Conservation (phyloP, 1,140 invertebrate species). For the Coboldia fuscipes region DNA sequence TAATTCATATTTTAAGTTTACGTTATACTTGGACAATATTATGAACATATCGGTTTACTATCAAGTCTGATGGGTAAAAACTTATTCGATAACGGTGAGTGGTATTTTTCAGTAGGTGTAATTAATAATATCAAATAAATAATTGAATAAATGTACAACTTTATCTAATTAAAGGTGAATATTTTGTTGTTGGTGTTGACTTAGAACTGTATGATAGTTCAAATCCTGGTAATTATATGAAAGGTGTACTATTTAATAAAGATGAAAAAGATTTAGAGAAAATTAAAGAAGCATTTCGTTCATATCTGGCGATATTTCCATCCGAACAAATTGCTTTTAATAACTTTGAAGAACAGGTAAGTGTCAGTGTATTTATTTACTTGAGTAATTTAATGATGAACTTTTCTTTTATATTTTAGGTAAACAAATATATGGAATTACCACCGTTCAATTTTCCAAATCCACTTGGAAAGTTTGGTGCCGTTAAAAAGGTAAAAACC, state of each 20-base stretch:
- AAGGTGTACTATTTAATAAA: constrained; percentile 42
- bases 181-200: constrained; percentile 78
- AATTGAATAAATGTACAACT: constrained; percentile 1
- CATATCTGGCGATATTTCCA: constrained; percentile 51
- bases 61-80: constrained; percentile 60
- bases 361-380: constrained; percentile 1
- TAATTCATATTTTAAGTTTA: constrained; percentile 51
- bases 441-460: constrained; percentile 74
- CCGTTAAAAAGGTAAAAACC: constrained; percentile 39
- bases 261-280: constrained; percentile 19
- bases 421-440: constrained; percentile 55
- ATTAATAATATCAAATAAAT: neutral
- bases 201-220: constrained; percentile 63
- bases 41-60: constrained; percentile 68
- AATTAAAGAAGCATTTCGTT: constrained; percentile 32
- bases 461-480: constrained; percentile 43
- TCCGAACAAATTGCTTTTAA: constrained; percentile 44
- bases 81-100: constrained; percentile 53
- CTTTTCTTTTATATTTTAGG: constrained; percentile 14
- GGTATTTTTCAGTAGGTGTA: neutral
- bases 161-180: constrained; percentile 39
- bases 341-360: constrained; percentile 41
- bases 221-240: constrained; percentile 50
- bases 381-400: constrained; percentile 6
- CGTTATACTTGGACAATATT: constrained; percentile 71